phyloP scores from a whole-genome alignment of 1,140 invertebrate genomes.

The Mesaphorura yosii region DNA sequence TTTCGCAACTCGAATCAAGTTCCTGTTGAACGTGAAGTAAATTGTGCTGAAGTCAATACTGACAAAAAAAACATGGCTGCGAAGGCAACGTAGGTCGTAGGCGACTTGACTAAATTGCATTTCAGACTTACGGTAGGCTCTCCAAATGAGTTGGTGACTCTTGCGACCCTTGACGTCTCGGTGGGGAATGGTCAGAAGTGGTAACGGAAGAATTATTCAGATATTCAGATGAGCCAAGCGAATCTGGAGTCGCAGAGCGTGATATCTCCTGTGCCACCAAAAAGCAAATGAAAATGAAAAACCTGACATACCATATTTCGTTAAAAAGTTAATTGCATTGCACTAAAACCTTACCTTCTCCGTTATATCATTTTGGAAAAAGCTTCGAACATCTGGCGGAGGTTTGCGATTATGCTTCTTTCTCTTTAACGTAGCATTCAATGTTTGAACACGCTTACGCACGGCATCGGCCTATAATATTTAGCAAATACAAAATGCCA shows the following conservation, averaged over 20 bases:
- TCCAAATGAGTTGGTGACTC: conserved; percentile 20
- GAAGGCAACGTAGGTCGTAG: no score
- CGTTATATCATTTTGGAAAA: conserved; percentile 48
- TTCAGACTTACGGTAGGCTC: conserved; percentile 15
- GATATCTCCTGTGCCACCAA: conserved; percentile 47
- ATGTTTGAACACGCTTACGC: conserved; percentile 54
- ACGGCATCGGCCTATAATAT: conserved; percentile 64
- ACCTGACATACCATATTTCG: background rate
- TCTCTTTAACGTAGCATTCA: conserved; percentile 64
- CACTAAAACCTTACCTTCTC: conserved; percentile 52
- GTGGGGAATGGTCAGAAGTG: conserved; percentile 26
- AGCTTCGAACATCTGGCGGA: conserved; percentile 35
- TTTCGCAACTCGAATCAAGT: no score
- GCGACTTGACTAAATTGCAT: background rate
- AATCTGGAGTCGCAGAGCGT: conserved; percentile 75
- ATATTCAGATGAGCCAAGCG: conserved; percentile 46
- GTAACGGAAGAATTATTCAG: no score
- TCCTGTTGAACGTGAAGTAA: no score
- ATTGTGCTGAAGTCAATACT: no score
- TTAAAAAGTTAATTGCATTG: background rate
- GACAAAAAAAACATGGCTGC: no score
- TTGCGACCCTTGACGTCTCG: conserved; percentile 22
- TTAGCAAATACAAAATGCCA: no score
- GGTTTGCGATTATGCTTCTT: conserved; percentile 40
- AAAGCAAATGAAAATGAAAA: conserved; percentile 32